Conservation (phyloP, 2,797 vertebrate genomes). For the Erpetoichthys calabaricus region DNA sequence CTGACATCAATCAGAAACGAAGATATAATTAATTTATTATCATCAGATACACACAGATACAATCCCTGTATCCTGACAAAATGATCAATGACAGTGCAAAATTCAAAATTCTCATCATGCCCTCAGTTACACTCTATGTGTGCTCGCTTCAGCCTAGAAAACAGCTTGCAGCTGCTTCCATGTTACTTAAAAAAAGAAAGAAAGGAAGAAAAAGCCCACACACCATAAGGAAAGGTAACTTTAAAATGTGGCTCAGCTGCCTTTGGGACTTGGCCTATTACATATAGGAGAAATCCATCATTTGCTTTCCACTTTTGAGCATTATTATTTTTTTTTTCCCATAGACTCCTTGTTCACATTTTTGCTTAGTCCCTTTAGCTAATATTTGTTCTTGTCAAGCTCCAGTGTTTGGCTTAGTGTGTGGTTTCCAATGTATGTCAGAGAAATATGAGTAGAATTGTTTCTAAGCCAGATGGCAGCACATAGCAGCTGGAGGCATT, state of each 20-base stretch:
- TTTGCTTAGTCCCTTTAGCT: constrained; percentile 1
- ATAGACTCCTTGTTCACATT: constrained; percentile 4
- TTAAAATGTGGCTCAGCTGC: background rate
- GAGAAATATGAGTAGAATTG: background rate
- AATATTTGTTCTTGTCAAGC: constrained; percentile 2
- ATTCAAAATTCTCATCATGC: background rate
- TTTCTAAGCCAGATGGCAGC: background rate
- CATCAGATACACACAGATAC: background rate
- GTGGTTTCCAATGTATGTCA: constrained; percentile 1
- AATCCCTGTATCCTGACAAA: background rate
- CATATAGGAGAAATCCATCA: constrained; percentile 4
- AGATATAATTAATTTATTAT: no score
- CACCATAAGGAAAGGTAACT: background rate
- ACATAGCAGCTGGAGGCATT: background rate
- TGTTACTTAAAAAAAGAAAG: no score
- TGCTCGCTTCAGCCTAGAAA: no score
- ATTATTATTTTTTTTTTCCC: constrained; percentile 2
- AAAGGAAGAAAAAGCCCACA: background rate
- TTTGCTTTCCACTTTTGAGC: background rate
- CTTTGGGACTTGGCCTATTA: background rate
- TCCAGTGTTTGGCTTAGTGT: background rate
- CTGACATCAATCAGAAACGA: no score
- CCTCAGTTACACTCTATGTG: no score
- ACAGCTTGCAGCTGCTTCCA: no score
- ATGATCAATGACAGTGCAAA: background rate